Conservation (phyloP, 2,888 invertebrate genomes). For the Nemotelus nigrinus region DNA sequence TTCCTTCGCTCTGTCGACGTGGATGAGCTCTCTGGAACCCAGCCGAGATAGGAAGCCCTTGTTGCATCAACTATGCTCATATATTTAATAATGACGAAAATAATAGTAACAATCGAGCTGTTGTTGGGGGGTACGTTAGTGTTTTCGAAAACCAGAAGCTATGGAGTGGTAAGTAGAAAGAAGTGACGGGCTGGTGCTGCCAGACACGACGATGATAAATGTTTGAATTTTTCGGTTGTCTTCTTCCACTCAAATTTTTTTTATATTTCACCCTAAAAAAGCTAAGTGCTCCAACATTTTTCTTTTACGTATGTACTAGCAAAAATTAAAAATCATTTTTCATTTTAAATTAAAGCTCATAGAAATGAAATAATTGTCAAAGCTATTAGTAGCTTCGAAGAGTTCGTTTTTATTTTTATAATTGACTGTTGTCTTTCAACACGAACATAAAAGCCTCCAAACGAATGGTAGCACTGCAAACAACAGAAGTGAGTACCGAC, state of each 20-base stretch:
- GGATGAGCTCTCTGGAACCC: conserved; percentile 3
- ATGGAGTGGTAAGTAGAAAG: conserved; percentile 15
- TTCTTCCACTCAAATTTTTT: too few relatives aligned
- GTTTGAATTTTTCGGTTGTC: too few relatives aligned
- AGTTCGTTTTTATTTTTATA: too few relatives aligned
- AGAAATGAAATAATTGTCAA: too few relatives aligned
- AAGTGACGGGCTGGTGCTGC: not conserved
- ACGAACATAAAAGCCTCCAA: not conserved
- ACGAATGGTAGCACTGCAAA: not conserved
- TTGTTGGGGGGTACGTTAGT: conserved; percentile 17
- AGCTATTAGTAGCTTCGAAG: too few relatives aligned
- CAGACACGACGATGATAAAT: not conserved
- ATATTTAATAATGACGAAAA: conserved; percentile 44
- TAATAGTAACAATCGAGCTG: conserved; percentile 37
- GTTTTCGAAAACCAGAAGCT: conserved; percentile 7
- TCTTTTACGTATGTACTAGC: too few relatives aligned
- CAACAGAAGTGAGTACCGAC: not conserved
- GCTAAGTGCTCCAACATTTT: too few relatives aligned
- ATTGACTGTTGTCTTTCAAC: too few relatives aligned
- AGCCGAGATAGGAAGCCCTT: conserved; percentile 19
- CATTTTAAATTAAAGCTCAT: too few relatives aligned
- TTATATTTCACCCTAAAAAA: too few relatives aligned
- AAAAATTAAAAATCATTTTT: too few relatives aligned
- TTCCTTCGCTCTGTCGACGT: not conserved
- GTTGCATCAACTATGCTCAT: conserved; percentile 33